phyloP scores from a whole-genome alignment of 2,888 invertebrate species.

The Sphaeridia pumilis region DNA sequence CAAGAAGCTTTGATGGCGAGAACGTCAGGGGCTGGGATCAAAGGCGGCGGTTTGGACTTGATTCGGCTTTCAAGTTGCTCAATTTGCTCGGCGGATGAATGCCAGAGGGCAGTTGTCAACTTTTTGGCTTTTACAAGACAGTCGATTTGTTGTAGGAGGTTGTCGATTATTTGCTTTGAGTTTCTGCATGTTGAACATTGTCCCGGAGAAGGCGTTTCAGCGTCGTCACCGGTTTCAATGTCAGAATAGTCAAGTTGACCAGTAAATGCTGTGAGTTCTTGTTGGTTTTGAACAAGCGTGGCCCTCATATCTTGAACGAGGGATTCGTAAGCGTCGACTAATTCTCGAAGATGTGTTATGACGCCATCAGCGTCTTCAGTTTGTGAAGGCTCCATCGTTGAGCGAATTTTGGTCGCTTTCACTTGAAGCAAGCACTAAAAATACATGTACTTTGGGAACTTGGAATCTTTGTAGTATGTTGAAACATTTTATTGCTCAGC shows the following conservation, averaged over 20 bases:
- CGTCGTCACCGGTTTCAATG: not conserved
- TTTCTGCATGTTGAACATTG: slow-evolving; percentile 12
- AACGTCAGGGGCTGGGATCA: not conserved
- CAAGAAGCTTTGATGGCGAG: not conserved
- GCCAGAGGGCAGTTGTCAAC: slow-evolving; percentile 11
- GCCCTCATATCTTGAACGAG: slow-evolving; percentile 20
- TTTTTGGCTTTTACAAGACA: slow-evolving; percentile 7
- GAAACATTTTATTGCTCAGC: too few relatives aligned
- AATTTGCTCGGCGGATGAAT: slow-evolving; percentile 15
- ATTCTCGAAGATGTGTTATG: slow-evolving; percentile 4
- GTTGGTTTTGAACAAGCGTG: slow-evolving; percentile 10
- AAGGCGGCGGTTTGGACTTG: not conserved
- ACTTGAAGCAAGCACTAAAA: too few relatives aligned
- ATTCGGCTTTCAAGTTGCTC: slow-evolving; percentile 13
- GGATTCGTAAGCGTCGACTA: slow-evolving; percentile 15
- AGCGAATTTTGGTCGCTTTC: too few relatives aligned
- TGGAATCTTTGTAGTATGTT: too few relatives aligned
- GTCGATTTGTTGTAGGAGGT: slow-evolving; percentile 14
- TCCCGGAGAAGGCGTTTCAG: too few relatives aligned
- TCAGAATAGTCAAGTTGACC: not conserved
- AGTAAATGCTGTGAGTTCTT: too few relatives aligned
- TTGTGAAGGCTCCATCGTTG: too few relatives aligned
- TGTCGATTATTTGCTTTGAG: slow-evolving; percentile 1
- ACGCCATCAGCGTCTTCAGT: not conserved
- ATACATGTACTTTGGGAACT: too few relatives aligned